These are phyloP conservation scores for Elysia chlorotica DNA, from an alignment of 1,140 invertebrate species.

Conservation along the genomic window DNA sequence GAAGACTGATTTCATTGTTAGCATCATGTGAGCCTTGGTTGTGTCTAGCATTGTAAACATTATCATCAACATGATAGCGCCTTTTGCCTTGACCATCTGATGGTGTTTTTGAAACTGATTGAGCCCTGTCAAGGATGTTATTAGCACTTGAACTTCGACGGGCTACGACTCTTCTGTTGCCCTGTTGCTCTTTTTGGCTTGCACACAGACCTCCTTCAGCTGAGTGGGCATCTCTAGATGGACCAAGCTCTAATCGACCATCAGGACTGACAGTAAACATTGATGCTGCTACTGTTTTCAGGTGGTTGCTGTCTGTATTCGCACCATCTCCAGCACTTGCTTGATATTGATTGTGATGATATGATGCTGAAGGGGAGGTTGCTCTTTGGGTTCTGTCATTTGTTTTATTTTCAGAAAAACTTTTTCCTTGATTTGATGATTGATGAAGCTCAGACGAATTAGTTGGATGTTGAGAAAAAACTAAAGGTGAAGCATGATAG, in stretches of 20 bases:
- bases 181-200: too few species aligned
- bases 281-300: background rate
- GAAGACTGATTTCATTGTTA: too few species aligned
- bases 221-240: background rate
- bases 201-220: background rate
- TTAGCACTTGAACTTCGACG: conserved; percentile 21
- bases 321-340: background rate
- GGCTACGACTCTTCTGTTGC: background rate
- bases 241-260: background rate
- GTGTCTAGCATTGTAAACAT: too few species aligned
- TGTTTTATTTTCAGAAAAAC: background rate
- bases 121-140: conserved; percentile 15
- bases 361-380: background rate
- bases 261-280: background rate
- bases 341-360: background rate
- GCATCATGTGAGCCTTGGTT: too few species aligned
- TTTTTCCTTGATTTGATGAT: background rate
- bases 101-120: background rate
- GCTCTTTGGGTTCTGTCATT: background rate
- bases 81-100: background rate
- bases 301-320: background rate
- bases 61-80: background rate
- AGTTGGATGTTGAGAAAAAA: background rate
- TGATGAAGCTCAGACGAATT: too few species aligned
- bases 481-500: conserved; percentile 4